A percentile compares a stretch with the other conserved stretches of the same genome.
These are phyloP conservation scores for Acanthococcus lagerstroemiae DNA, from an alignment of 2,888 invertebrate genomes.

Conservation along the genomic window DNA sequence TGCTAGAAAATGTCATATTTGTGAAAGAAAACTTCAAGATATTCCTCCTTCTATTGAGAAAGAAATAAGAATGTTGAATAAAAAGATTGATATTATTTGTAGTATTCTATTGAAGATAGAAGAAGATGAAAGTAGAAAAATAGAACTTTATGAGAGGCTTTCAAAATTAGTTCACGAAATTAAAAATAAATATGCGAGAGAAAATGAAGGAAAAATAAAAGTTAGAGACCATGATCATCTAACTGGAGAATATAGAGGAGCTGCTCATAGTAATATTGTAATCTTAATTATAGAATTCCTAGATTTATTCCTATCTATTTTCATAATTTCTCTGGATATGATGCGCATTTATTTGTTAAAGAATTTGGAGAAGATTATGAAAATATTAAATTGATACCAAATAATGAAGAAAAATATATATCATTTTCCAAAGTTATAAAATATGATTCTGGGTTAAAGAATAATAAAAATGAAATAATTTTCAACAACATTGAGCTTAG, in stretches of 20 bases:
- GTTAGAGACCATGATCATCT: constrained; percentile 33
- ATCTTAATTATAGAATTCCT: constrained; percentile 17
- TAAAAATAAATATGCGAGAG: not conserved
- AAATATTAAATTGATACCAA: constrained; percentile 36
- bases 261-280: constrained; percentile 17
- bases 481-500: not conserved
- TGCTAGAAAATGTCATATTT: too few species aligned
- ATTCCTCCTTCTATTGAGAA: too few species aligned
- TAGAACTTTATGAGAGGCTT: not conserved
- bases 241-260: constrained; percentile 17
- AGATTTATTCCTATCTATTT: constrained; percentile 18
- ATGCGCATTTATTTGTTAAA: constrained; percentile 1
- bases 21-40: too few species aligned
- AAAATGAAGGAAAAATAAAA: constrained; percentile 13
- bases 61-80: too few species aligned
- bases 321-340: constrained; percentile 10
- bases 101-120: too few species aligned
- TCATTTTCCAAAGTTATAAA: constrained; percentile 37
- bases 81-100: too few species aligned
- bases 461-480: constrained; percentile 10
- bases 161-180: not conserved
- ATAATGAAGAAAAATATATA: constrained; percentile 40
- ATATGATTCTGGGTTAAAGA: not conserved
- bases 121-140: too few species aligned
- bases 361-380: not conserved